Percentiles rank a stretch among this genome's conserved stretches.
Evolutionary conservation across 2,113 vertebrate genomes (phyloP).

Genomic region (Panthera tigris): DNA sequence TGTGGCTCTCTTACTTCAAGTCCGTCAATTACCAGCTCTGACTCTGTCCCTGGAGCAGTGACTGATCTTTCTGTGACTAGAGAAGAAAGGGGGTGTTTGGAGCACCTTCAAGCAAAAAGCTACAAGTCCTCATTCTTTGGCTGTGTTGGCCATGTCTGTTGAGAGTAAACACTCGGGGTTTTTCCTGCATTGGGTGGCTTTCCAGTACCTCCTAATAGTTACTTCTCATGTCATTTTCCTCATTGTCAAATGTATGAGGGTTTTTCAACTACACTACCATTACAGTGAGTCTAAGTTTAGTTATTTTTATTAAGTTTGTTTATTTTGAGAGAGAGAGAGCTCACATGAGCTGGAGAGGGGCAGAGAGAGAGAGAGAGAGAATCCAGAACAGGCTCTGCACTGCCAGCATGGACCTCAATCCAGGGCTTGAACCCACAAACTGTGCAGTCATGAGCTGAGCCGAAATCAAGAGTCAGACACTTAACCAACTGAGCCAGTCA

Average conservation of each 20-base stretch:
- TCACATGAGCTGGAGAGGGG: too few relatives aligned
- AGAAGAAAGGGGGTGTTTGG: not conserved
- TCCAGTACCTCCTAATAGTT: not conserved
- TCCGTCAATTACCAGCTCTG: not conserved
- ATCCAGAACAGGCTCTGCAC: too few relatives aligned
- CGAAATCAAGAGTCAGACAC: too few relatives aligned
- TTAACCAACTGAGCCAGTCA: too few relatives aligned
- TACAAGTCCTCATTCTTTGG: not conserved
- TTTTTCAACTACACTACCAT: not conserved
- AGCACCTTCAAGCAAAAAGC: not conserved
- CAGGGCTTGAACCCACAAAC: too few relatives aligned
- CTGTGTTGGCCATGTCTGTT: not conserved
- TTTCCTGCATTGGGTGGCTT: not conserved
- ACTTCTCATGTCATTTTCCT: not conserved
- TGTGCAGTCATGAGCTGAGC: too few relatives aligned
- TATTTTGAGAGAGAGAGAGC: too few relatives aligned
- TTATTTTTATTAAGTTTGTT: too few relatives aligned
- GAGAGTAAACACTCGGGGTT: not conserved
- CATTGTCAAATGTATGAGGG: not conserved
- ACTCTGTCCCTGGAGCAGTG: not conserved
- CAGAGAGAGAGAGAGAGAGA: too few relatives aligned
- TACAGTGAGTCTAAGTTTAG: not conserved
- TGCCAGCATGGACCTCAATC: too few relatives aligned
- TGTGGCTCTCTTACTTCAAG: too few relatives aligned
- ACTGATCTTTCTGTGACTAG: not conserved